Evolutionary conservation across 2,113 vertebrate genomes (phyloP).

Genomic region (Campylomormyrus numenius): DNA sequence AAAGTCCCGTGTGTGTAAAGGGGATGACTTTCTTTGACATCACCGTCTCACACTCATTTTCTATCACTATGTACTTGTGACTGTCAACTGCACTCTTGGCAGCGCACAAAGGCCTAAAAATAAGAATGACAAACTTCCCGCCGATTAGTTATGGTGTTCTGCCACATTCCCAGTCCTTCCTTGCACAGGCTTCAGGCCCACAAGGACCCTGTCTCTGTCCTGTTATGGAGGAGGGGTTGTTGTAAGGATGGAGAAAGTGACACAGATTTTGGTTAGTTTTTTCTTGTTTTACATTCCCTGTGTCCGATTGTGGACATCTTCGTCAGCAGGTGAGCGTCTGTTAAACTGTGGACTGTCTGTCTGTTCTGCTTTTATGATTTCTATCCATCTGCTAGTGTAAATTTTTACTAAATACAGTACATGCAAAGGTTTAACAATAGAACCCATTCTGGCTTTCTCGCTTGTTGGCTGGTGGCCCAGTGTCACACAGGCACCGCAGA

Average conservation of each 20-base stretch:
- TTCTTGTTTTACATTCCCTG: background rate
- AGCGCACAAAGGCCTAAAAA: background rate
- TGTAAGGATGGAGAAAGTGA: background rate
- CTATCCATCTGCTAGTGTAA: background rate
- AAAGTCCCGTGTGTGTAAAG: background rate
- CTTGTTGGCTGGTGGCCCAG: background rate
- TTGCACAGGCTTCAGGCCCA: background rate
- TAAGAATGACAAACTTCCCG: background rate
- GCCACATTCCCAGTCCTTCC: background rate
- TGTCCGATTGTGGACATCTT: background rate
- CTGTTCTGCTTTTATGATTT: background rate
- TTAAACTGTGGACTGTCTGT: background rate
- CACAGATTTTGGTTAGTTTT: background rate
- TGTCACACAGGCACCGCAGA: background rate
- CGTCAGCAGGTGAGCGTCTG: background rate
- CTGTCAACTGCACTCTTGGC: background rate
- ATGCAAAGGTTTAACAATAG: background rate
- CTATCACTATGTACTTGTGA: background rate
- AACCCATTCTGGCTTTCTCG: background rate
- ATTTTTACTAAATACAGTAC: background rate
- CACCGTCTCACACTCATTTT: background rate
- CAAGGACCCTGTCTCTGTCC: background rate
- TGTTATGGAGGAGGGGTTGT: background rate
- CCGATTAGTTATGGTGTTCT: background rate
- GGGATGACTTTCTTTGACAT: background rate